phyloP scores from a whole-genome alignment of 2,113 vertebrate species.

The Paralichthys olivaceus region DNA sequence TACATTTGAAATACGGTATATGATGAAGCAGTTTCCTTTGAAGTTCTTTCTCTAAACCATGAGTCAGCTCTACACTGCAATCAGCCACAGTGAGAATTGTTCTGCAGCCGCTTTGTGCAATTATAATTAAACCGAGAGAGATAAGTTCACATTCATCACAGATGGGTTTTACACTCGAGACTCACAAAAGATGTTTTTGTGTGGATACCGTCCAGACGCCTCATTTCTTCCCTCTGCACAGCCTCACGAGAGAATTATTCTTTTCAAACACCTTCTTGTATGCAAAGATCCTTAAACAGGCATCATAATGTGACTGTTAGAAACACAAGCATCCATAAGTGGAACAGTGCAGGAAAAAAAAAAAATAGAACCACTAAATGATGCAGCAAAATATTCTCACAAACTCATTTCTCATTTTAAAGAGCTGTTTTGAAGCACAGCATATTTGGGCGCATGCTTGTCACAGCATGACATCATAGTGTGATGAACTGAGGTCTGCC shows the following conservation, averaged over 20 bases:
- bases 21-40: not conserved
- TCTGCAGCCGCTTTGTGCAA: not conserved
- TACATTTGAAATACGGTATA: not conserved
- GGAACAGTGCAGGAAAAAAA: not conserved
- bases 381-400: not conserved
- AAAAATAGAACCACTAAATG: not conserved
- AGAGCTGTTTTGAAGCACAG: not conserved
- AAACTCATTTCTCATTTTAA: not conserved
- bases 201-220: slow-evolving; percentile 39
- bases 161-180: slow-evolving; percentile 13
- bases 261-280: not conserved
- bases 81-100: not conserved
- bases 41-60: not conserved
- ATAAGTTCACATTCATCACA: slow-evolving; percentile 41
- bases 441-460: slow-evolving; percentile 3
- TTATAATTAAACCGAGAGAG: slow-evolving; percentile 40
- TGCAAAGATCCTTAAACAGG: no score
- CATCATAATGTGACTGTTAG: not conserved
- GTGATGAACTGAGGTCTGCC: slow-evolving; percentile 8
- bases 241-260: slow-evolving; percentile 13
- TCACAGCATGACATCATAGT: slow-evolving; percentile 63
- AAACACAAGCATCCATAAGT: not conserved
- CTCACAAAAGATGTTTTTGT: slow-evolving; percentile 41
- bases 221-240: not conserved
- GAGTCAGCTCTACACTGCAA: not conserved